These are phyloP conservation scores for Drosophila emarginata DNA, from an alignment of 2,888 invertebrate species.

Conservation along the genomic window DNA sequence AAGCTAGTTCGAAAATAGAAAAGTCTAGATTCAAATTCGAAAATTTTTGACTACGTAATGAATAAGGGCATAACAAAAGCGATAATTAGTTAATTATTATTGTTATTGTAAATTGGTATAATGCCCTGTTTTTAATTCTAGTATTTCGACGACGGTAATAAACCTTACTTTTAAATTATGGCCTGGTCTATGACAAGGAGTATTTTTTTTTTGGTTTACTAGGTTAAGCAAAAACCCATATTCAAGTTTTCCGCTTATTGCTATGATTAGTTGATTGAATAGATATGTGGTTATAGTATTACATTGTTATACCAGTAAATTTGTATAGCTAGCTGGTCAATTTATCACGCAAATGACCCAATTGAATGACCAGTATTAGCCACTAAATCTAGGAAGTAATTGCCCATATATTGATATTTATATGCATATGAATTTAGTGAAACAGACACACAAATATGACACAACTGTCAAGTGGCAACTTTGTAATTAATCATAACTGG, in stretches of 20 bases:
- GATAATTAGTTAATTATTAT: neutral
- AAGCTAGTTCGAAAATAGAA: too few relatives aligned
- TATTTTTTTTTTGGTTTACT: neutral
- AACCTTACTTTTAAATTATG: neutral
- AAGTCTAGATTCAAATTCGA: neutral
- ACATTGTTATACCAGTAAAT: too few relatives aligned
- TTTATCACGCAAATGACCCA: neutral
- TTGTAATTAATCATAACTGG: slow-evolving; percentile 50
- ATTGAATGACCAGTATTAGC: neutral
- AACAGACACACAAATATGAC: neutral
- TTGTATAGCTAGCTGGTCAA: too few relatives aligned
- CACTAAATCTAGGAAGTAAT: slow-evolving; percentile 15
- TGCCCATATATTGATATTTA: slow-evolving; percentile 5
- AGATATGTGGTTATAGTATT: neutral
- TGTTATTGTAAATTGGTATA: neutral
- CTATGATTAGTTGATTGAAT: neutral
- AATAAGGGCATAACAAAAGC: neutral
- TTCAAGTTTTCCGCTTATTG: neutral
- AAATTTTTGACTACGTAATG: neutral
- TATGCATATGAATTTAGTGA: neutral
- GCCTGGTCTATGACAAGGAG: neutral
- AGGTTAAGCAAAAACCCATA: neutral
- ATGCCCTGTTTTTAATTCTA: neutral
- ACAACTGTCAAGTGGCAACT: slow-evolving; percentile 57
- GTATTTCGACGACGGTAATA: neutral